Percentiles rank a stretch among this genome's conserved stretches.
Evolutionary conservation across 2,888 invertebrate genomes (phyloP).

Genomic region (Schizaphis graminum): DNA sequence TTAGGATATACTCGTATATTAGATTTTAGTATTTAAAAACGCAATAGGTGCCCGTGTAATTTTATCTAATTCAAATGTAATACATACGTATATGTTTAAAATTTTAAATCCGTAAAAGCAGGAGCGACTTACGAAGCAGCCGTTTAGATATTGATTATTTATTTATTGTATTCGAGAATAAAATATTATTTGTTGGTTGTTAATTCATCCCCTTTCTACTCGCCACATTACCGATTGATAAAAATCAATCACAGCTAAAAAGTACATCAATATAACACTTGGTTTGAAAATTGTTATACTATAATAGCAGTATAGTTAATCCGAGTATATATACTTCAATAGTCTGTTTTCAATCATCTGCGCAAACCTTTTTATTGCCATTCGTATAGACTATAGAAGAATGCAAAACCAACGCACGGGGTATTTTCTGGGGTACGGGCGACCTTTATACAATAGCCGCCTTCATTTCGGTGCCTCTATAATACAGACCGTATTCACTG

Average conservation of each 20-base stretch:
- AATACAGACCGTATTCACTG: not conserved
- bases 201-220: not conserved
- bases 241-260: not conserved
- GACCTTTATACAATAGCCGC: not conserved
- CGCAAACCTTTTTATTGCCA: not conserved
- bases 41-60: not conserved
- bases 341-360: not conserved
- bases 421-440: not conserved
- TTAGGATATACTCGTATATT: not conserved
- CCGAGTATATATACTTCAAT: not conserved
- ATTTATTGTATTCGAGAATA: not conserved
- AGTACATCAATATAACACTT: not conserved
- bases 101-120: too few species aligned
- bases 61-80: too few species aligned
- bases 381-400: not conserved
- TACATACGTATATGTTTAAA: too few species aligned
- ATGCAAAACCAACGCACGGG: not conserved
- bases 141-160: too few species aligned
- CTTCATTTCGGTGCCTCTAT: not conserved
- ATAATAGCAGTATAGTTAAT: too few species aligned
- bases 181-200: not conserved
- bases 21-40: not conserved
- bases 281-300: not conserved
- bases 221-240: not conserved
- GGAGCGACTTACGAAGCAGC: too few species aligned